A percentile compares a stretch with the other conserved stretches of the same genome.
Evolutionary conservation across 2,797 vertebrate genomes (phyloP).

Genomic region (Rhincodon typus): DNA sequence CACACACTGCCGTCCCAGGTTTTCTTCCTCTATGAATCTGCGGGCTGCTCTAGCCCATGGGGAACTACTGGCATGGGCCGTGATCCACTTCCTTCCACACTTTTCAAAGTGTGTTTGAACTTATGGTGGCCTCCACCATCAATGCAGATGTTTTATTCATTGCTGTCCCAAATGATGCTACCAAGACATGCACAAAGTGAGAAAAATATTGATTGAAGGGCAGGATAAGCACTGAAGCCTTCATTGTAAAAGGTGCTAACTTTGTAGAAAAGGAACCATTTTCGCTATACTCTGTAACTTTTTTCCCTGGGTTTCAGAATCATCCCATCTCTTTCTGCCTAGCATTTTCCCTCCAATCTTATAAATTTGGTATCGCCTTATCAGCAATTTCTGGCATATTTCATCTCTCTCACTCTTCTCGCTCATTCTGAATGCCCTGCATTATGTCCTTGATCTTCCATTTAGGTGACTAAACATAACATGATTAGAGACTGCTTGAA

Average conservation of each 20-base stretch:
- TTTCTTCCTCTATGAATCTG: neutral
- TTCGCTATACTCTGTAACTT: neutral
- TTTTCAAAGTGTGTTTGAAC: neutral
- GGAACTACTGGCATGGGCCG: neutral
- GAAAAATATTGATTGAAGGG: neutral
- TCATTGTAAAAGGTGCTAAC: neutral
- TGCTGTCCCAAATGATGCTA: neutral
- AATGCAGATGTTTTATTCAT: neutral
- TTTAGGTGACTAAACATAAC: neutral
- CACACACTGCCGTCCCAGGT: neutral
- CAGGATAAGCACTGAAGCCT: neutral
- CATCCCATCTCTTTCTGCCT: neutral
- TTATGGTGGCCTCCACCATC: too few relatives aligned
- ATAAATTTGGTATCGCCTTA: neutral
- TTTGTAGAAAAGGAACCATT: neutral
- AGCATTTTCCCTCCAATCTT: too few relatives aligned
- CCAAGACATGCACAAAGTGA: neutral
- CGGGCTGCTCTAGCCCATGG: neutral
- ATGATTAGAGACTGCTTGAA: neutral
- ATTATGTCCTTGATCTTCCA: neutral
- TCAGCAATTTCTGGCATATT: neutral
- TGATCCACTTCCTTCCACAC: neutral
- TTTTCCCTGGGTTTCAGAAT: neutral
- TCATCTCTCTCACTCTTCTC: neutral
- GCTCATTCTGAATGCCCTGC: neutral